Conservation (phyloP, 1,140 invertebrate genomes). For the Brachionus koreanus region DNA sequence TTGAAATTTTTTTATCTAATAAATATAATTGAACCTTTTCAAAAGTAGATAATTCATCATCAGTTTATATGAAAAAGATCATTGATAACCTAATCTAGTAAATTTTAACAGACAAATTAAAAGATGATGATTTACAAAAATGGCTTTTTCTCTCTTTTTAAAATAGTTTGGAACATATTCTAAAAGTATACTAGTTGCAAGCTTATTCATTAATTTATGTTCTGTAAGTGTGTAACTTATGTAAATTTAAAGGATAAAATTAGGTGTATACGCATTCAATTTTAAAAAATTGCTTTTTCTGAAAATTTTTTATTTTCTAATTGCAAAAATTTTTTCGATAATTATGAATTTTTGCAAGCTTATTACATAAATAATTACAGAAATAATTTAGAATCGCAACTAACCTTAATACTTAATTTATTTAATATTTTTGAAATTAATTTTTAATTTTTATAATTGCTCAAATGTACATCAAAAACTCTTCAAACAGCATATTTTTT, state of each 20-base stretch:
- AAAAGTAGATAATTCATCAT: no score
- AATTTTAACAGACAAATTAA: constrained; percentile 34
- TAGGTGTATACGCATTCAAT: neutral
- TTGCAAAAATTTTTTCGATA: neutral
- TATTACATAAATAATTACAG: no score
- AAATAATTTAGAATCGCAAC: no score
- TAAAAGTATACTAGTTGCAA: neutral
- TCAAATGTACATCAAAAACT: no score
- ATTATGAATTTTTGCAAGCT: neutral
- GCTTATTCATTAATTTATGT: constrained; percentile 21
- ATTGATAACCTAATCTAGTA: neutral
- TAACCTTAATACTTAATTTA: no score
- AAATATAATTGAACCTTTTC: neutral
- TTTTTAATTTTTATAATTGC: no score
- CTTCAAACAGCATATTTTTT: no score
- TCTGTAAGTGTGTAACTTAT: neutral
- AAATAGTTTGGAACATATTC: neutral
- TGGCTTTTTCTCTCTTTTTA: constrained; percentile 19
- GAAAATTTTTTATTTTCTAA: neutral
- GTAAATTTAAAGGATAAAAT: neutral
- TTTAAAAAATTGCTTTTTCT: neutral
- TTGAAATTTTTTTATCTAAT: neutral
- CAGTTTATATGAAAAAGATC: neutral
- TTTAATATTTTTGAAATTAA: no score
- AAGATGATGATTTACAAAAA: constrained; percentile 41